Conservation (phyloP, 2,797 vertebrate species). For the Ispidina lecontei region DNA sequence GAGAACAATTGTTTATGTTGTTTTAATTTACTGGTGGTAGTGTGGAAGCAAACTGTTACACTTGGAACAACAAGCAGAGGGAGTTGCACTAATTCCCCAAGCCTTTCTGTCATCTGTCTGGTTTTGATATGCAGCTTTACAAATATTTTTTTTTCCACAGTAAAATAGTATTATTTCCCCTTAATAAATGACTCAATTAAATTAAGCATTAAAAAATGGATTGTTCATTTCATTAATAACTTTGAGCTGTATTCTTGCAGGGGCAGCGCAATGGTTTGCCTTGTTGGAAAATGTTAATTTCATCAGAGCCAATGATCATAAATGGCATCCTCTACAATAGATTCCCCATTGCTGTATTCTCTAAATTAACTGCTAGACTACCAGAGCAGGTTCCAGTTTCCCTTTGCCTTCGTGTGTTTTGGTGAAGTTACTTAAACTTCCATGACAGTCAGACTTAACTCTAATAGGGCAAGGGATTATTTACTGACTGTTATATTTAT, state of each 20-base stretch:
- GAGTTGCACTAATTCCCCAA: background rate
- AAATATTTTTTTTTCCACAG: background rate
- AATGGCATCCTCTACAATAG: background rate
- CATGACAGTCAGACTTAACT: background rate
- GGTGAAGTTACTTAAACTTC: background rate
- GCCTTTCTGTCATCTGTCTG: background rate
- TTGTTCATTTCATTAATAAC: background rate
- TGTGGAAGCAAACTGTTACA: background rate
- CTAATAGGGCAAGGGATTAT: background rate
- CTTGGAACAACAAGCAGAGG: background rate
- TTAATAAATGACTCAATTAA: background rate
- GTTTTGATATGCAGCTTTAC: background rate
- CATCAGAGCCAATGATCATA: background rate
- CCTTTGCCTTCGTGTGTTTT: background rate
- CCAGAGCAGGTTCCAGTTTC: background rate
- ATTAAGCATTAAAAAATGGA: background rate
- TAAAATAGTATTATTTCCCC: background rate
- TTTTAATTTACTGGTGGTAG: background rate
- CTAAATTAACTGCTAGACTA: background rate
- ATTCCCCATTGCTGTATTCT: background rate
- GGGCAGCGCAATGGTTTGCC: fast-evolving
- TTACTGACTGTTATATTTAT: background rate
- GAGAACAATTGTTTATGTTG: background rate
- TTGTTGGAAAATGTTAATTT: background rate
- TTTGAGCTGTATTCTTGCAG: background rate